Evolutionary conservation across 2,888 invertebrate species (phyloP), one percentile per base, ranked within the genome.

Genomic region (Melanophora roralis): DNA sequence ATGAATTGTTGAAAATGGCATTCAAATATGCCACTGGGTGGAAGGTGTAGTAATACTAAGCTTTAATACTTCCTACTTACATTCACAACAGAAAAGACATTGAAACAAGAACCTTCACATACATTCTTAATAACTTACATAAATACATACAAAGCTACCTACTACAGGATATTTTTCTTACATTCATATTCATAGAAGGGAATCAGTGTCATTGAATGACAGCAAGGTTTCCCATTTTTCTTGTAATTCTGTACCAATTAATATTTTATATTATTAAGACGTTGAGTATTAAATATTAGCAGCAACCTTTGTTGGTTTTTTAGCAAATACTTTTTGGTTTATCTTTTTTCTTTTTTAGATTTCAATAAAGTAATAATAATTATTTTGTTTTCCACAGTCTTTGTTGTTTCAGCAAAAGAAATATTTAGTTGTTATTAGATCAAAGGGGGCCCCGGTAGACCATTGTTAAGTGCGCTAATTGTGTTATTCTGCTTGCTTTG

Each of bases 221-320:
- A 36, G 14, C 4, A 2, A 34, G 21, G 34, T 62, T 21, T 1
- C 11, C n/a, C 43, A 43, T 53, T 43, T 49, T 36, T 34, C 8
- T 34, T 12, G 8, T 16, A 45, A 51, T 9, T 53, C 53, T 3
- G 14, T 23, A 43, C 21, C 51, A 72, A 71, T 59, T 71, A 60
- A 32, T 7, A 34, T 72, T 62, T 34, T 53, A 45, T 62, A 36
- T 53, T 43, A 53, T 43, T 21, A 34, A 32, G 23, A 45, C 43
- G 32, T 12, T 60, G 51, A 32, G n/a, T 19, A 49, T 40, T 21
- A 34, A 43, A 45, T 55, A 45, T 12, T 12, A n/a, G 32, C 38
- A 53, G 51, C 23, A 38, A 23, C 16, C 12, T 49, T 21, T 49
- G 36, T 19, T 45, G 7, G 6, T 36, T 64, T 49, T 47, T 14